phyloP scores from a whole-genome alignment of 1,140 invertebrate genomes.

The Lerema accius region DNA sequence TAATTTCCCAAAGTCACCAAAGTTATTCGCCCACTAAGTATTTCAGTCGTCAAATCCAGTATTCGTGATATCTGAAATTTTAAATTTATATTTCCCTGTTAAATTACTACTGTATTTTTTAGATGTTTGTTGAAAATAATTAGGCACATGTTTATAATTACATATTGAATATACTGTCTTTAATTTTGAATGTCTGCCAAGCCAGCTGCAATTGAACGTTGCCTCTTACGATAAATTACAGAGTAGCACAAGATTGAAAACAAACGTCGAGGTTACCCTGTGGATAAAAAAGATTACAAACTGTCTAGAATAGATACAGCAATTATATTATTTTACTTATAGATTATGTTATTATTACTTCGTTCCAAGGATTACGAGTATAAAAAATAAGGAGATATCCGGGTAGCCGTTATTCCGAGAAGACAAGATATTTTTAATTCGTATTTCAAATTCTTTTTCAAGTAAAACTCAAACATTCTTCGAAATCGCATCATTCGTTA shows the following conservation, averaged over 20 bases:
- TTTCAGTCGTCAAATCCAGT: too few relatives aligned
- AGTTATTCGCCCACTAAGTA: too few relatives aligned
- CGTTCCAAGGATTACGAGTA: background rate
- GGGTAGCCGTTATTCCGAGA: too few relatives aligned
- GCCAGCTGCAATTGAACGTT: constrained; percentile 2
- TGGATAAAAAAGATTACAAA: background rate
- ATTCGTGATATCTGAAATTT: too few relatives aligned
- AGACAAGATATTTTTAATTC: too few relatives aligned
- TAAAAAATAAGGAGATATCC: too few relatives aligned
- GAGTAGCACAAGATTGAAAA: background rate
- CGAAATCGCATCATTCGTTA: background rate
- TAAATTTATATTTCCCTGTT: too few relatives aligned
- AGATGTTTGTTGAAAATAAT: too few relatives aligned
- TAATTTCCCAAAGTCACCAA: too few relatives aligned
- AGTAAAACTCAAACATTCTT: too few relatives aligned
- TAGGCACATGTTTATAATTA: background rate
- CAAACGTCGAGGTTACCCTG: background rate
- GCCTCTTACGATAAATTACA: constrained; percentile 3
- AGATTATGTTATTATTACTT: background rate
- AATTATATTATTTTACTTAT: background rate
- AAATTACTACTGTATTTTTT: too few relatives aligned
- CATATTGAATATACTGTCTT: background rate
- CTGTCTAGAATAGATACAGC: background rate
- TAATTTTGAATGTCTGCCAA: constrained; percentile 1
- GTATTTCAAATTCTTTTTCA: too few relatives aligned